Evolutionary conservation across 2,888 invertebrate genomes (phyloP), one percentile per base, ranked within the genome.

Genomic region (Arctia plantaginis): DNA sequence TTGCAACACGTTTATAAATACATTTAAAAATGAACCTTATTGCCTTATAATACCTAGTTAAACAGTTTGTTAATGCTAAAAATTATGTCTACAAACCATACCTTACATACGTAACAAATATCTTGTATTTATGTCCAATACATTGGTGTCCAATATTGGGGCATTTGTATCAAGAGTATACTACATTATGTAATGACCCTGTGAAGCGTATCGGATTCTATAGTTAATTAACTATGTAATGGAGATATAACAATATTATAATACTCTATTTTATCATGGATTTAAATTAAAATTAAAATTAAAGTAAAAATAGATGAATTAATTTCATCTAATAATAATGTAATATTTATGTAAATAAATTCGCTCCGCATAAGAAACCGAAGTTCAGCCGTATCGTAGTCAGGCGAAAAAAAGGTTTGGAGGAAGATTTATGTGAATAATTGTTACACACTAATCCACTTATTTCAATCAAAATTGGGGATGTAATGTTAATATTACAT

Each of bases 141-240:
- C 27, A 69, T 67, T 80, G 76, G 72, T 75, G 35, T 72, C 62
- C 65, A 79, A 75, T 71, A 47, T 84, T 80, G 80, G 80, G 83
- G 78, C 80, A 84, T 69, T 78, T 64, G 68, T 75, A 78, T 74
- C 59, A 74, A 23, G 71, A 72, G 76, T 77, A 81, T 77, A 82
- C 82, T 77, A 84, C 80, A 73, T 59, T 44, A 30, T 69, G 51
- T 74, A 66, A 41, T 51, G 39, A 82, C 80, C 79, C 80, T 83
- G 80, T 82, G 62, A 71, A 77, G 71, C 68, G 68, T 67, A 72
- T 71, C 72, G 71, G 73, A 77, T 69, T 70, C 71, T 41, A 27
- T 66, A 67, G 73, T 76, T 76, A 55, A 39, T 59, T 62, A 55
- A 67, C 71, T 76, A 62, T 66, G 51, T 67, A 35, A 73, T 74